Percentiles rank a stretch among this genome's conserved stretches.
Conservation (phyloP, 2,888 invertebrate species). For the Platypus cylindrus region DNA sequence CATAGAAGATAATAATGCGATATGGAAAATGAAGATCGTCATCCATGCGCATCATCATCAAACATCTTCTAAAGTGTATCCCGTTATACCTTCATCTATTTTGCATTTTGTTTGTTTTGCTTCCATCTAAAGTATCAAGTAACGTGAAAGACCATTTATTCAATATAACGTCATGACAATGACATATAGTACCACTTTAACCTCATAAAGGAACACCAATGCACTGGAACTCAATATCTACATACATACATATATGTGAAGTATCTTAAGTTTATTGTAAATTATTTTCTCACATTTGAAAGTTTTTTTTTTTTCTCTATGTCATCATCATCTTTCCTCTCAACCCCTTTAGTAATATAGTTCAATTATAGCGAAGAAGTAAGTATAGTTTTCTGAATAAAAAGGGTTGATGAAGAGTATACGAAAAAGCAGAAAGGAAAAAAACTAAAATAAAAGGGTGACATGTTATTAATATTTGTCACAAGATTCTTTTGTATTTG, state of each 20-base stretch:
- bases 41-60: too few relatives aligned
- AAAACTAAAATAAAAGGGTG: too few relatives aligned
- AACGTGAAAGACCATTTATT: constrained; percentile 20
- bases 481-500: constrained; percentile 3
- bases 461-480: constrained; percentile 9
- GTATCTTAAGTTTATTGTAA: too few relatives aligned
- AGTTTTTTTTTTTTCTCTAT: neutral
- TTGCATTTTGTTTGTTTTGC: constrained; percentile 23
- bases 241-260: too few relatives aligned
- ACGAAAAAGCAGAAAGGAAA: too few relatives aligned
- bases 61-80: constrained; percentile 4
- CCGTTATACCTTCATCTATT: constrained; percentile 12
- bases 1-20: too few relatives aligned
- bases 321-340: neutral
- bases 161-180: constrained; percentile 20
- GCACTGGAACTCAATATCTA: constrained; percentile 5
- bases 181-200: constrained; percentile 17
- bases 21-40: too few relatives aligned
- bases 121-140: constrained; percentile 19
- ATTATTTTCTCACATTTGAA: constrained; percentile 14
- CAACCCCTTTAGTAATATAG: neutral
- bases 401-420: too few relatives aligned
- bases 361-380: neutral
- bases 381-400: neutral
- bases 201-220: constrained; percentile 2